These are phyloP conservation scores for Melanophora roralis DNA, from an alignment of 2,888 invertebrate species.

Conservation along the genomic window DNA sequence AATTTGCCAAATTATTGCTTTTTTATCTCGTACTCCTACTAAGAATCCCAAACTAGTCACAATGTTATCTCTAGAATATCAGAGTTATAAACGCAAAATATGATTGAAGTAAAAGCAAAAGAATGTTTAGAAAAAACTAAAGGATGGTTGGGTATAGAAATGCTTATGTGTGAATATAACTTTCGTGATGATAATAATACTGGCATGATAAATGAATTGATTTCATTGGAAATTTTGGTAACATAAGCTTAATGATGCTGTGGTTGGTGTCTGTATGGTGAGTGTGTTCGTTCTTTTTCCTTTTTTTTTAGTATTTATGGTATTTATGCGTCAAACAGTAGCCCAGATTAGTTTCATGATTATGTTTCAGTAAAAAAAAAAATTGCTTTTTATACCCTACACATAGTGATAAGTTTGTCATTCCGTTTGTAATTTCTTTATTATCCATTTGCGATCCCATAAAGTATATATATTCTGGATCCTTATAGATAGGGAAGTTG, in stretches of 20 bases:
- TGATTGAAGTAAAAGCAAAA: conserved; percentile 27
- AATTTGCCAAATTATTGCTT: conserved; percentile 45
- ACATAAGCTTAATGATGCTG: conserved; percentile 15
- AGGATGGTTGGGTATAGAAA: neutral
- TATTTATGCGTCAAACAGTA: conserved; percentile 55
- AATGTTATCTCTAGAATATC: neutral
- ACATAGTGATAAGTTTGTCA: conserved; percentile 37
- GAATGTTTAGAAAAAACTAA: neutral
- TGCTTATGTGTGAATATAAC: neutral
- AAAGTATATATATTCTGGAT: too few relatives aligned
- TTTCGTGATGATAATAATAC: conserved; percentile 39
- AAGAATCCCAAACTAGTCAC: neutral
- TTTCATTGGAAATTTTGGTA: conserved; percentile 41
- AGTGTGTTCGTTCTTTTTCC: neutral
- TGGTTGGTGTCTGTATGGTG: neutral
- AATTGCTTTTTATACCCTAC: neutral
- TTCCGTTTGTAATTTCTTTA: too few relatives aligned
- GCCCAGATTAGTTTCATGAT: conserved; percentile 58
- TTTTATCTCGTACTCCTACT: neutral
- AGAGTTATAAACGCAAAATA: conserved; percentile 16
- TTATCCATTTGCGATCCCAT: too few relatives aligned
- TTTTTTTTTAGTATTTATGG: neutral
- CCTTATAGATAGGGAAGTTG: too few relatives aligned
- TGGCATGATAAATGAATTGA: conserved; percentile 53
- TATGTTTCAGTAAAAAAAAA: conserved; percentile 15